Conservation (phyloP, 1,140 invertebrate species). For the Homalodisca vitripennis region DNA sequence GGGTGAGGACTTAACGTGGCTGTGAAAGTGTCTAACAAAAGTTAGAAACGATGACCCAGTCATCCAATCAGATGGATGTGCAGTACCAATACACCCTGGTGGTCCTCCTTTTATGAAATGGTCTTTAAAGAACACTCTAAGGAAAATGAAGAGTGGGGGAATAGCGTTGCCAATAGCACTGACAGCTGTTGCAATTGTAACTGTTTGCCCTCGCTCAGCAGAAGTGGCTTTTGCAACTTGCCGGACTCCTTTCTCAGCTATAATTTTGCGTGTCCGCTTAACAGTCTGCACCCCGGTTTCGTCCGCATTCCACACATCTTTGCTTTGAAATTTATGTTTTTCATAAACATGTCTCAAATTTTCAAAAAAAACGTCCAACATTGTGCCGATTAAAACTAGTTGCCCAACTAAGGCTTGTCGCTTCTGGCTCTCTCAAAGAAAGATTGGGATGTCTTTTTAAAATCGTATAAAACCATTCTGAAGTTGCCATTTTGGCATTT, state of each 20-base stretch:
- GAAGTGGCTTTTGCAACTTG: conserved; percentile 44
- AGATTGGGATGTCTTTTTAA: conserved; percentile 44
- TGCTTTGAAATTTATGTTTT: conserved; percentile 39
- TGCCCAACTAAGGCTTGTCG: conserved; percentile 46
- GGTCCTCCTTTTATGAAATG: conserved; percentile 51
- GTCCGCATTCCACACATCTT: conserved; percentile 48
- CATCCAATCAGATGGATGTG: conserved; percentile 49
- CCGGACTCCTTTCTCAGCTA: conserved; percentile 42
- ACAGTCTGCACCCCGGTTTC: conserved; percentile 47
- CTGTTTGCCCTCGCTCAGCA: conserved; percentile 41
- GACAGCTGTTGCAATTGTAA: conserved; percentile 41
- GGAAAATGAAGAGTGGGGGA: conserved; percentile 49
- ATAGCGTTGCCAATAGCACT: conserved; percentile 44
- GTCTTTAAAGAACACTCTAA: conserved; percentile 46
- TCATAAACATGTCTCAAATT: conserved; percentile 42
- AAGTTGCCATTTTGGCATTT: conserved; percentile 40
- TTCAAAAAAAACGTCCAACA: conserved; percentile 44
- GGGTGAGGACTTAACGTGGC: conserved; percentile 14
- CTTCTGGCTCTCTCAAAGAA: conserved; percentile 46
- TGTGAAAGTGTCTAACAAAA: conserved; percentile 24
- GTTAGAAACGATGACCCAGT: conserved; percentile 45
- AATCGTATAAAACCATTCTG: conserved; percentile 46
- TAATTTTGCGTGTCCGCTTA: conserved; percentile 43
- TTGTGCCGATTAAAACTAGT: conserved; percentile 46
- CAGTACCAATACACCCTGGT: conserved; percentile 42